These are phyloP conservation scores for Zonitis immaculata DNA, from an alignment of 2,888 invertebrate genomes.

Conservation along the genomic window DNA sequence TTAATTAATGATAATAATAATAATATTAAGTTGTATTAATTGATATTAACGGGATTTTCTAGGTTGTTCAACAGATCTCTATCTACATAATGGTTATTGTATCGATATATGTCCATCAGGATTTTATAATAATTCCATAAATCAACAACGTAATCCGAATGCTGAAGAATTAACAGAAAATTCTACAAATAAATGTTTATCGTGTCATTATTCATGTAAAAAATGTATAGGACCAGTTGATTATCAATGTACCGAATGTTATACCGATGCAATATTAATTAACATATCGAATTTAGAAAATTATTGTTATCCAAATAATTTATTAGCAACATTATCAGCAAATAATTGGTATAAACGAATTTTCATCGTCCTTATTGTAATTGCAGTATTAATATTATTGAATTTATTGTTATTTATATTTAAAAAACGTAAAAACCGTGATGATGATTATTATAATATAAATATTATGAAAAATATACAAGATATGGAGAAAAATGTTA, in stretches of 20 bases:
- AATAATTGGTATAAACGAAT: conserved; percentile 39
- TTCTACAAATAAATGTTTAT: conserved; percentile 51
- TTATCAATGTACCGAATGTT: conserved; percentile 65
- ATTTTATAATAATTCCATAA: conserved; percentile 36
- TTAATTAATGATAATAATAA: not conserved
- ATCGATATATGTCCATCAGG: conserved; percentile 51
- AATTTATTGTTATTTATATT: conserved; percentile 15
- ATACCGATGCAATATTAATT: conserved; percentile 58
- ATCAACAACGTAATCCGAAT: conserved; percentile 17
- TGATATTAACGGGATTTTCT: conserved; percentile 38
- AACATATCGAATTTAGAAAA: conserved; percentile 42
- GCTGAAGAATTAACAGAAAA: conserved; percentile 23
- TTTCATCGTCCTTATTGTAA: conserved; percentile 31
- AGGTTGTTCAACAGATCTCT: conserved; percentile 63
- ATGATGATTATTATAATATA: conserved; percentile 24
- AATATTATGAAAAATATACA: conserved; percentile 34
- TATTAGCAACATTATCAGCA: conserved; percentile 27
- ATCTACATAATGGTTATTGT: conserved; percentile 59
- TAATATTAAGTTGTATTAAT: conserved; percentile 13
- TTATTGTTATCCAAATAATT: conserved; percentile 42
- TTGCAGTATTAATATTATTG: conserved; percentile 22
- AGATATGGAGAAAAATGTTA: conserved; percentile 37
- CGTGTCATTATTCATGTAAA: conserved; percentile 73
- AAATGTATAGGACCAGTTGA: conserved; percentile 65
- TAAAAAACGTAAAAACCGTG: conserved; percentile 15